Evolutionary conservation across 2,113 vertebrate genomes (phyloP).

Genomic region (Sceloporus undulatus): DNA sequence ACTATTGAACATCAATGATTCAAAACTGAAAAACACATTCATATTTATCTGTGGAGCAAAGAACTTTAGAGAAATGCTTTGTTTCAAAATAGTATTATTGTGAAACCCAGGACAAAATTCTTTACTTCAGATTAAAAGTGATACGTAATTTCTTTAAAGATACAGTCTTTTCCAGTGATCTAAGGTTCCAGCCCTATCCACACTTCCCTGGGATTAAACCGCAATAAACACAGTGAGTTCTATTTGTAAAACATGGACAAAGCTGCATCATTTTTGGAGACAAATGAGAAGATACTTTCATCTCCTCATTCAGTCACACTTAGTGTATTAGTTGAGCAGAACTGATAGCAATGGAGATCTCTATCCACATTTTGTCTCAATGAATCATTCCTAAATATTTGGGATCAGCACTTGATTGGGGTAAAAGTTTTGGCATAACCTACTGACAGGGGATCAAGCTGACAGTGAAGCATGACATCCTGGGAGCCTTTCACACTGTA

Average conservation of each 20-base stretch:
- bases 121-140: slow-evolving; percentile 11
- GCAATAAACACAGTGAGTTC: background rate
- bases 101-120: background rate
- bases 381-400: background rate
- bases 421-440: background rate
- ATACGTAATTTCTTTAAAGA: slow-evolving; percentile 1
- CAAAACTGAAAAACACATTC: background rate
- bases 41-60: slow-evolving; percentile 3
- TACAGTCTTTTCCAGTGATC: background rate
- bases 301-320: background rate
- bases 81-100: slow-evolving; percentile 31
- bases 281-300: background rate
- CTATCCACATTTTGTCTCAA: background rate
- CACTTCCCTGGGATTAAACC: background rate
- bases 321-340: background rate
- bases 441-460: background rate
- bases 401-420: background rate
- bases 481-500: too few relatives aligned
- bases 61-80: background rate
- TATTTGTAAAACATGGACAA: background rate
- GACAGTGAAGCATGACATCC: background rate
- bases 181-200: background rate
- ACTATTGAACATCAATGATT: slow-evolving; percentile 3
- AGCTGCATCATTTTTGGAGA: background rate
- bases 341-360: background rate